Conservation (phyloP, 2,797 vertebrate species). For the Coranthus polyacanthus region DNA sequence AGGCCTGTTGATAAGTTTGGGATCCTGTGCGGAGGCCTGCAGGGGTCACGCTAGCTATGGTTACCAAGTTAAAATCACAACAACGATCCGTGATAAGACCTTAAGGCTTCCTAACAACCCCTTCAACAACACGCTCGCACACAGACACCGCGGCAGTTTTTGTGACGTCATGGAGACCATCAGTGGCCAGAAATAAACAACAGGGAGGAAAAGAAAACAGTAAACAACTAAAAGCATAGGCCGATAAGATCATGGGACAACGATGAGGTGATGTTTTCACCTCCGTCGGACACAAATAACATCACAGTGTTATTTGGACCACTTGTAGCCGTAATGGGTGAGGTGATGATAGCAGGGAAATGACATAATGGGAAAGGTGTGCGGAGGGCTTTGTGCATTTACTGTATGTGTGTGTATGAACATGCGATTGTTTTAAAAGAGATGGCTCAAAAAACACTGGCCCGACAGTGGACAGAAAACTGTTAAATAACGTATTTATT, state of each 20-base stretch:
- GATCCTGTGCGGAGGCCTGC: too few species aligned
- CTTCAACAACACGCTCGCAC: slow-evolving; percentile 55
- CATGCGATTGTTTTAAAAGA: slow-evolving; percentile 1
- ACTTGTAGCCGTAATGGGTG: slow-evolving; percentile 55
- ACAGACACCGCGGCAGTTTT: slow-evolving; percentile 11
- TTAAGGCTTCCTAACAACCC: slow-evolving; percentile 14
- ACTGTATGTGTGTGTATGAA: slow-evolving; percentile 32
- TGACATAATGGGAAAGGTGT: slow-evolving; percentile 54
- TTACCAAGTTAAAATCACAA: slow-evolving; percentile 61
- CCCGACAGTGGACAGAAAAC: too few species aligned
- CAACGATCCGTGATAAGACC: slow-evolving; percentile 47
- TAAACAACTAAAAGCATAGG: slow-evolving; percentile 43
- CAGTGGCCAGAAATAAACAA: slow-evolving; percentile 38
- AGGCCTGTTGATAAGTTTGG: slow-evolving; percentile 11
- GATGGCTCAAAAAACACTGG: neutral
- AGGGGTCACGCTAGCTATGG: slow-evolving; percentile 45
- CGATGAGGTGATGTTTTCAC: slow-evolving; percentile 55
- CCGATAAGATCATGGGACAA: slow-evolving; percentile 54
- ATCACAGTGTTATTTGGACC: slow-evolving; percentile 32
- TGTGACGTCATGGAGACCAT: slow-evolving; percentile 31
- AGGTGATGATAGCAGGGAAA: slow-evolving; percentile 51
- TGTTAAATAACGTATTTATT: too few species aligned
- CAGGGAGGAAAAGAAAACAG: slow-evolving; percentile 38
- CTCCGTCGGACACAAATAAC: slow-evolving; percentile 43
- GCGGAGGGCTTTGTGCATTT: slow-evolving; percentile 22